A percentile compares a stretch with the other conserved stretches of the same genome.
phyloP scores from a whole-genome alignment of 2,888 invertebrate species.

The Philereme vetulata region DNA sequence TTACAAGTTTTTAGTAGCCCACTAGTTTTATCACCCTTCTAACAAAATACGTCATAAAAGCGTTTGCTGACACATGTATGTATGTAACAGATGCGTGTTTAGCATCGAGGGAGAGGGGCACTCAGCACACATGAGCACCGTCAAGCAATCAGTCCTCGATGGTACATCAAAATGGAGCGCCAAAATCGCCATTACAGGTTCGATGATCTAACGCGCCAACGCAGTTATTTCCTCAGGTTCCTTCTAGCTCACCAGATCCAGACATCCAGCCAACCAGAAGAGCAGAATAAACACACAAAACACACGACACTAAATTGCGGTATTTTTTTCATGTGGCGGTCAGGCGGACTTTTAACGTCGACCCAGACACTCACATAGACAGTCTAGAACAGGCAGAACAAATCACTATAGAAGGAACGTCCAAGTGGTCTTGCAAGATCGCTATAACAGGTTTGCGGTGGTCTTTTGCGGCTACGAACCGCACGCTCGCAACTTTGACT shows the following conservation, averaged over 20 bases:
- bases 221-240: conserved; percentile 37
- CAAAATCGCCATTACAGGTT: conserved; percentile 99
- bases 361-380: conserved; percentile 98
- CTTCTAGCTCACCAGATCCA: conserved; percentile 39
- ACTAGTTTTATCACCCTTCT: conserved; percentile 7
- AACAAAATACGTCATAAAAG: conserved; percentile 21
- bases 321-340: conserved; percentile 83
- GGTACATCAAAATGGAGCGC: conserved; percentile 99
- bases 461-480: conserved; percentile 82
- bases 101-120: conserved; percentile 97
- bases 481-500: conserved; percentile 81
- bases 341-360: conserved; percentile 98
- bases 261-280: conserved; percentile 24
- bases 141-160: conserved; percentile 99
- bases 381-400: conserved; percentile 98
- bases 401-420: conserved; percentile 99
- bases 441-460: conserved; percentile 97
- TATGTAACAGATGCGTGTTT: conserved; percentile 94
- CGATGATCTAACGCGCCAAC: conserved; percentile 80
- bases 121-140: conserved; percentile 97
- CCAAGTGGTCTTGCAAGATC: conserved; percentile 99
- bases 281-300: conserved; percentile 56
- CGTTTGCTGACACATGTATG: conserved; percentile 61
- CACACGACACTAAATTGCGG: conserved; percentile 71
- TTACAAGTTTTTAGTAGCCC: neutral